These are phyloP conservation scores for Cantharis nigra DNA, from an alignment of 2,888 invertebrate genomes.

Conservation along the genomic window DNA sequence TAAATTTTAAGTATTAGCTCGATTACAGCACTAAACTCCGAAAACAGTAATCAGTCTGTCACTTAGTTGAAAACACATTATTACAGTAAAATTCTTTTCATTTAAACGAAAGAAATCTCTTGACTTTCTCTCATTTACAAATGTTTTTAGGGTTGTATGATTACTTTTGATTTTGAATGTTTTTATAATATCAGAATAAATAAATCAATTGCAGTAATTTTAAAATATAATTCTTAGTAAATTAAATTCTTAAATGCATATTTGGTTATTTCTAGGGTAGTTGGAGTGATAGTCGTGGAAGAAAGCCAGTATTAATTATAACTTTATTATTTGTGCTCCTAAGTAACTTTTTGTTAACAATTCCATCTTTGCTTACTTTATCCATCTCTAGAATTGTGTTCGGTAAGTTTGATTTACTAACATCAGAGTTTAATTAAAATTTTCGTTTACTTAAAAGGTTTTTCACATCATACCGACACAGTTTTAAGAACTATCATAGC, in stretches of 20 bases:
- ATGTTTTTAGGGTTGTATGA: too few relatives aligned
- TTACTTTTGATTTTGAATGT: too few relatives aligned
- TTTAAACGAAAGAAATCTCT: too few relatives aligned
- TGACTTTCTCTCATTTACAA: too few relatives aligned
- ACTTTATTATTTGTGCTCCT: constrained; percentile 58
- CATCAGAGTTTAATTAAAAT: constrained; percentile 6
- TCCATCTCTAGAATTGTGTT: constrained; percentile 59
- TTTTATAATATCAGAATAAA: too few relatives aligned
- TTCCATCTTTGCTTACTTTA: constrained; percentile 57
- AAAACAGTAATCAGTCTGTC: too few relatives aligned
- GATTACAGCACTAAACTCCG: too few relatives aligned
- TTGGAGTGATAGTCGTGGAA: constrained; percentile 63
- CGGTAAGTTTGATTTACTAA: constrained; percentile 51
- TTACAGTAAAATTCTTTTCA: too few relatives aligned
- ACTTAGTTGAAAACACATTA: too few relatives aligned
- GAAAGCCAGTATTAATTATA: constrained; percentile 58
- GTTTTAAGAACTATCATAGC: constrained; percentile 65
- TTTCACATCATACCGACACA: constrained; percentile 70
- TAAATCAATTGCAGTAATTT: too few relatives aligned
- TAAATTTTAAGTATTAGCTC: too few relatives aligned
- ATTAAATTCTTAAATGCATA: background rate
- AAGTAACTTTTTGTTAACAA: constrained; percentile 58
- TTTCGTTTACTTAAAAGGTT: constrained; percentile 53
- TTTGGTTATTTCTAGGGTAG: constrained; percentile 60
- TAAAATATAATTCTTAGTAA: too few relatives aligned